Evolutionary conservation across 2,797 vertebrate genomes (phyloP).

Genomic region (Parambassis ranga): DNA sequence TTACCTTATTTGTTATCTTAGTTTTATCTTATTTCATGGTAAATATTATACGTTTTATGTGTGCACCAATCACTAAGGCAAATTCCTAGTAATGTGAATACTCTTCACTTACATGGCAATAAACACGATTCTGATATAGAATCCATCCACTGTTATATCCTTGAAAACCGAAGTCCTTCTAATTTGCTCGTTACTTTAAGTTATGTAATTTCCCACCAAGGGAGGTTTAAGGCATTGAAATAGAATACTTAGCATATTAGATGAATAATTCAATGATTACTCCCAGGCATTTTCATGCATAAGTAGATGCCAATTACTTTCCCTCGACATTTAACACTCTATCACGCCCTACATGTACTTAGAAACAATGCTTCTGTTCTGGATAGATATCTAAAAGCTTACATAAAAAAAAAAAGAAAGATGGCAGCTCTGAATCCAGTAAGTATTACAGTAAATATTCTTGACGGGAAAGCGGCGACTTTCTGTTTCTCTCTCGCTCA

Average conservation of each 20-base stretch:
- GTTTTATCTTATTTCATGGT: too few relatives aligned
- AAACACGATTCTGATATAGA: too few relatives aligned
- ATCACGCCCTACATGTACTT: conserved; percentile 8
- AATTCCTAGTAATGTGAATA: too few relatives aligned
- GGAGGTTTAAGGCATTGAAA: conserved; percentile 62
- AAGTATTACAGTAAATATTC: too few relatives aligned
- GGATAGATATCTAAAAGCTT: too few relatives aligned
- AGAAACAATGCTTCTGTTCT: conserved; percentile 26
- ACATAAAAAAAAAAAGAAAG: too few relatives aligned
- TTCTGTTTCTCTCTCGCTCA: neutral
- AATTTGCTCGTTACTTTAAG: conserved; percentile 61
- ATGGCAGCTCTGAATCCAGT: too few relatives aligned
- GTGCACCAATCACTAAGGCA: too few relatives aligned
- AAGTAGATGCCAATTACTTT: conserved; percentile 66
- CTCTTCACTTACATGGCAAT: too few relatives aligned
- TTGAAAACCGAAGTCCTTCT: conserved; percentile 29
- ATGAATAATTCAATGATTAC: conserved; percentile 74
- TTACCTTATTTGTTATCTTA: too few relatives aligned
- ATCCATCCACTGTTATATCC: conserved; percentile 4
- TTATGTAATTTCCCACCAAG: conserved; percentile 48
- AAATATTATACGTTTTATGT: too few relatives aligned
- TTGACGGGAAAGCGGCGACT: too few relatives aligned
- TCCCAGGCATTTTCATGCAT: conserved; percentile 62
- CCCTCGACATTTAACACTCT: conserved; percentile 35
- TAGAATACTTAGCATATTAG: conserved; percentile 71